Evolutionary conservation across 2,888 invertebrate genomes (phyloP).

Genomic region (Erpobdella octoculata): DNA sequence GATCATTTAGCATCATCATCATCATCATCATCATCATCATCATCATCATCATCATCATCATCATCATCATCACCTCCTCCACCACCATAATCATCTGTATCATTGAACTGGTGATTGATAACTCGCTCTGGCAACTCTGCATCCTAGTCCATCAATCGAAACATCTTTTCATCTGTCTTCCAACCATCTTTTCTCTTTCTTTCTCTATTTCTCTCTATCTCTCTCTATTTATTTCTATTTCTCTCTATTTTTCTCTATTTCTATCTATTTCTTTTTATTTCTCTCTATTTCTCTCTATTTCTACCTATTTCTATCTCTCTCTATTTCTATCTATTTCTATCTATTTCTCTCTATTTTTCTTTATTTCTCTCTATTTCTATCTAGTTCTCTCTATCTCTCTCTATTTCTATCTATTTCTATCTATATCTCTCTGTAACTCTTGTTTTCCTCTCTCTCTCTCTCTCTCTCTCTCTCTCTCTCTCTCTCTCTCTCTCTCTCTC

Average conservation of each 20-base stretch:
- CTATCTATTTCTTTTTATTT: not conserved
- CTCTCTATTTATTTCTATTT: too few species aligned
- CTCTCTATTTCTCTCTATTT: too few species aligned
- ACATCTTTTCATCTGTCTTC: not conserved
- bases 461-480: not conserved
- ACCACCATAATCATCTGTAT: not conserved
- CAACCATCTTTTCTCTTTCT: not conserved
- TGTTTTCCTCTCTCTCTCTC: not conserved
- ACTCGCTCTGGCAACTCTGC: too few species aligned
- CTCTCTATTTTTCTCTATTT: too few species aligned
- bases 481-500: constrained; percentile 9
- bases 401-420: constrained; percentile 9
- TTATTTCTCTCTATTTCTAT: constrained; percentile 14
- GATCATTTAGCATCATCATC: too few species aligned
- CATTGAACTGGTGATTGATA: too few species aligned
- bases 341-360: not conserved
- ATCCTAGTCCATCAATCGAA: not conserved
- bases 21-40: constrained; percentile 17
- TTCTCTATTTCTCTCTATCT: not conserved
- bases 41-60: constrained; percentile 15
- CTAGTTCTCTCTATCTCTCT: constrained; percentile 6
- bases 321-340: not conserved
- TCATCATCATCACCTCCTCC: not conserved
- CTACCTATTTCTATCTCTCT: not conserved
- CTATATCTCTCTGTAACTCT: not conserved